Conservation (phyloP, 2,888 invertebrate species). For the Melolontha melolontha region DNA sequence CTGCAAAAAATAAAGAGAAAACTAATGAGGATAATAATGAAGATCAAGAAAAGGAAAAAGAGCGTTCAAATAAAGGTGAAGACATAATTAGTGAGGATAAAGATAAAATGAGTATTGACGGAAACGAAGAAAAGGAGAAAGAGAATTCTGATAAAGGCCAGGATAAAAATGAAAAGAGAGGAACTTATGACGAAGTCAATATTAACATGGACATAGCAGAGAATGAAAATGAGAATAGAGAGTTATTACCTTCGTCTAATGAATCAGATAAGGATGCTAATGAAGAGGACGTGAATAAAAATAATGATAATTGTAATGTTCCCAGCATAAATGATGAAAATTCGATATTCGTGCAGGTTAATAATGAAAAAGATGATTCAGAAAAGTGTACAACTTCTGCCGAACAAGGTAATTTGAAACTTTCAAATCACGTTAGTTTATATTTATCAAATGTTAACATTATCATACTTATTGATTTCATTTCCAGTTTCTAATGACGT, state of each 20-base stretch:
- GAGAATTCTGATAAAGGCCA: neutral
- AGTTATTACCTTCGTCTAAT: neutral
- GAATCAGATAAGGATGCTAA: conserved; percentile 21
- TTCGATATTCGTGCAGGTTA: conserved; percentile 50
- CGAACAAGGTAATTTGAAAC: conserved; percentile 43
- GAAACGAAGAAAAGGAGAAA: too few relatives aligned
- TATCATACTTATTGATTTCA: neutral
- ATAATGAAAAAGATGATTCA: conserved; percentile 45
- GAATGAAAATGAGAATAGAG: conserved; percentile 18
- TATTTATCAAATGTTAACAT: neutral
- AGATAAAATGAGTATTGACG: too few relatives aligned
- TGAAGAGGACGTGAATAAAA: conserved; percentile 54
- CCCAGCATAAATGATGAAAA: conserved; percentile 45
- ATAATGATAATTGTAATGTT: conserved; percentile 49
- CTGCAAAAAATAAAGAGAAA: neutral
- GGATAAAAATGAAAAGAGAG: too few relatives aligned
- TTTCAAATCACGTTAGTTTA: neutral
- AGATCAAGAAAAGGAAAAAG: neutral
- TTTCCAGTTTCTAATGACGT: conserved; percentile 46
- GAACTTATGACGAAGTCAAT: too few relatives aligned
- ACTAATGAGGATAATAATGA: neutral
- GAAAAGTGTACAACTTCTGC: conserved; percentile 39
- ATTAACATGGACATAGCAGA: conserved; percentile 47
- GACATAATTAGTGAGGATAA: too few relatives aligned
- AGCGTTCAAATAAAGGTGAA: too few relatives aligned